Percentiles rank a stretch among this genome's conserved stretches.
phyloP scores from a whole-genome alignment of 2,888 invertebrate genomes.

The Limenitis camilla region DNA sequence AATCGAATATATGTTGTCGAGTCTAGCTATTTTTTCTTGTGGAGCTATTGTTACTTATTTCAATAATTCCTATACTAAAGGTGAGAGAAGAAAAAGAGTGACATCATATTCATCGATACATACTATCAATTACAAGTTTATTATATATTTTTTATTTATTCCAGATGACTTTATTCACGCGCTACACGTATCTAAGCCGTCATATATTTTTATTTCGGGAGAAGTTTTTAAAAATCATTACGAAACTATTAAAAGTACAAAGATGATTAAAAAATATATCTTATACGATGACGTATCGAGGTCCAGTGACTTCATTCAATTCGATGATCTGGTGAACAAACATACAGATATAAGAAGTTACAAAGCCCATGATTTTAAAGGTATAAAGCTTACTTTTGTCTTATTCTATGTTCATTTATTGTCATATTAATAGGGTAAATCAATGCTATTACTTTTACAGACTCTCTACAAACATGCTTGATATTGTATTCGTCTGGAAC shows the following conservation, averaged over 20 bases:
- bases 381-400: slow-evolving; percentile 23
- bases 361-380: slow-evolving; percentile 32
- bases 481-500: slow-evolving; percentile 59
- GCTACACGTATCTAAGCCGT: slow-evolving; percentile 47
- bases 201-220: slow-evolving; percentile 45
- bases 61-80: slow-evolving; percentile 41
- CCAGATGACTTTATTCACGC: slow-evolving; percentile 50
- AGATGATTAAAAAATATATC: slow-evolving; percentile 33
- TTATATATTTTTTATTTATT: slow-evolving; percentile 22
- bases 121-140: background rate
- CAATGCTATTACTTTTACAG: slow-evolving; percentile 5
- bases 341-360: slow-evolving; percentile 32
- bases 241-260: slow-evolving; percentile 29
- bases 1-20: slow-evolving; percentile 36
- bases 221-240: slow-evolving; percentile 35
- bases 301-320: slow-evolving; percentile 25
- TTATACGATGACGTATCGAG: slow-evolving; percentile 32
- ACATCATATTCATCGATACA: background rate
- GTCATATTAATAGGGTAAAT: background rate
- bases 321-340: slow-evolving; percentile 30
- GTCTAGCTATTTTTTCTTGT: slow-evolving; percentile 36
- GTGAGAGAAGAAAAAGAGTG: slow-evolving; percentile 25
- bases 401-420: background rate
- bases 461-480: slow-evolving; percentile 20
- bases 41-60: slow-evolving; percentile 39